Evolutionary conservation across 2,113 vertebrate species (phyloP).

Genomic region (Scophthalmus maximus): DNA sequence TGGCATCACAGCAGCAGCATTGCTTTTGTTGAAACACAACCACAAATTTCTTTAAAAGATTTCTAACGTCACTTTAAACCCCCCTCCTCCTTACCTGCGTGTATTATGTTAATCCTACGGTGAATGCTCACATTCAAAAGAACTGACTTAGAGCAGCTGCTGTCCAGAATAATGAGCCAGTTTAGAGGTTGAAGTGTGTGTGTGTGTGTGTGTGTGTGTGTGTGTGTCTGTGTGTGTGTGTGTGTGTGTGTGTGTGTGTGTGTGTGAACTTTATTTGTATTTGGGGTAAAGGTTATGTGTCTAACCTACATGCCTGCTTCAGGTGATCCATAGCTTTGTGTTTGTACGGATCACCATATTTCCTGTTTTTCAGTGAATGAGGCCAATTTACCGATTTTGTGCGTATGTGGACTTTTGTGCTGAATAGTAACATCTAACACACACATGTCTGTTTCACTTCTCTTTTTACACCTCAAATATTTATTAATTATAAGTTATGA

Average conservation of each 20-base stretch:
- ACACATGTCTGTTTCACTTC: no score
- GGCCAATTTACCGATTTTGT: conserved; percentile 2
- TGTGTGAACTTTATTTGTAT: conserved; percentile 17
- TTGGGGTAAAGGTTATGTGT: conserved; percentile 29
- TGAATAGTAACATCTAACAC: background rate
- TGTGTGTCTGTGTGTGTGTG: background rate
- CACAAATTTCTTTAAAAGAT: conserved; percentile 37
- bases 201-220: background rate
- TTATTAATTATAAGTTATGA: no score
- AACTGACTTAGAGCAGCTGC: conserved; percentile 44
- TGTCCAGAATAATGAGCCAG: conserved; percentile 45
- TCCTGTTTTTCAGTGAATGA: conserved; percentile 52
- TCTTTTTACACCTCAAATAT: no score
- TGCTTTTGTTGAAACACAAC: background rate
- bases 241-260: background rate
- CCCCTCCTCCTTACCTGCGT: conserved; percentile 27
- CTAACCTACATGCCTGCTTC: conserved; percentile 36
- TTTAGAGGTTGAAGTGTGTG: conserved; percentile 21
- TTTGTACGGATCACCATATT: conserved; percentile 53
- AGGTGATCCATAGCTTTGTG: conserved; percentile 48
- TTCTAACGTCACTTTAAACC: conserved; percentile 18
- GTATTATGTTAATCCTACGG: conserved; percentile 47
- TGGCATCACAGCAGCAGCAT: conserved; percentile 7
- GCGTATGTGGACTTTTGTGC: background rate
- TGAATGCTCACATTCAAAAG: conserved; percentile 61